Conservation (phyloP, 2,888 invertebrate species). For the Apantesis nais region DNA sequence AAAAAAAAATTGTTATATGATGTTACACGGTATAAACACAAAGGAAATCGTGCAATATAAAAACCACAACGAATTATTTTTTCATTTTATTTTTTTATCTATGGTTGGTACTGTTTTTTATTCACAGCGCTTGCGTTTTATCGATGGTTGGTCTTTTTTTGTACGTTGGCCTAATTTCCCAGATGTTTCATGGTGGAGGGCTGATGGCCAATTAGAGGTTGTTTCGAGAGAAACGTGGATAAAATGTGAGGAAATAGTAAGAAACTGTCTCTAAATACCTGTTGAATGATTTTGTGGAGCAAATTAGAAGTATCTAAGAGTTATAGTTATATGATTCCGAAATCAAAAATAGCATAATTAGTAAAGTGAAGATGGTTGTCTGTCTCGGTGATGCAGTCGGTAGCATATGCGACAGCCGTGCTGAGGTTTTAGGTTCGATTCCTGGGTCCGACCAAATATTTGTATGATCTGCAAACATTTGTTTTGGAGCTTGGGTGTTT, state of each 20-base stretch:
- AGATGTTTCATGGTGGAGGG: conserved; percentile 17
- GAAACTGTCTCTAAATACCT: conserved; percentile 2
- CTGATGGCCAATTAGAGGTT: conserved; percentile 40
- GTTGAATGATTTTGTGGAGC: conserved; percentile 1
- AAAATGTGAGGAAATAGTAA: conserved; percentile 24
- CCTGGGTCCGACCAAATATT: too few relatives aligned
- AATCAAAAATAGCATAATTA: background rate
- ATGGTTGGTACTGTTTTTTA: conserved; percentile 43
- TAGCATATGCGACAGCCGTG: too few relatives aligned
- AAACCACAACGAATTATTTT: conserved; percentile 27
- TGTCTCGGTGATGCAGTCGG: too few relatives aligned
- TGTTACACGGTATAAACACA: background rate
- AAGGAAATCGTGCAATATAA: conserved; percentile 34
- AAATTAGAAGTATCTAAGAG: background rate
- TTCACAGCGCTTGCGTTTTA: conserved; percentile 47
- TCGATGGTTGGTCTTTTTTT: conserved; percentile 37
- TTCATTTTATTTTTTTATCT: conserved; percentile 31
- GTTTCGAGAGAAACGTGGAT: conserved; percentile 17
- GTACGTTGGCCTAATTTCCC: conserved; percentile 38
- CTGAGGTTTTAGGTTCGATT: too few relatives aligned
- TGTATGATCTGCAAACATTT: too few relatives aligned
- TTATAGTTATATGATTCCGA: background rate
- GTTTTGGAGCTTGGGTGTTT: too few relatives aligned
- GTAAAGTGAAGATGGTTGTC: background rate
- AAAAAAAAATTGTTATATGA: background rate